Evolutionary conservation across 1,140 invertebrate species (phyloP).

Genomic region (Samia ricini): DNA sequence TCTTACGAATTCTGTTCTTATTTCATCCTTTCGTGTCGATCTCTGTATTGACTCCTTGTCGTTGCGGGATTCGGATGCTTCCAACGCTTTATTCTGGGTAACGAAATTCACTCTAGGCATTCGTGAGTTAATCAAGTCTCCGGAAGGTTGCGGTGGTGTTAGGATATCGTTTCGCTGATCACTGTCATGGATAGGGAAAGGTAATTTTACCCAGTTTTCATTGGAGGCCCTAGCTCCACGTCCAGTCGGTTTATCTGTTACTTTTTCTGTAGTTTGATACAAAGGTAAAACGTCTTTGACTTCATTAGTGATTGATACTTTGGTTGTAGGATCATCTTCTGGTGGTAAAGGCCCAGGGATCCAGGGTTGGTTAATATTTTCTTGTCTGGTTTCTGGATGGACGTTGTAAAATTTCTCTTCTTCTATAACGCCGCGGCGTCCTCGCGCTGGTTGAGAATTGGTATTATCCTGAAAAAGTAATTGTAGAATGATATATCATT

Average conservation of each 20-base stretch:
- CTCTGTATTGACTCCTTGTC: constrained; percentile 70
- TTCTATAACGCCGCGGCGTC: constrained; percentile 65
- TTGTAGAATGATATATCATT: not conserved
- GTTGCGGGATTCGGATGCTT: constrained; percentile 71
- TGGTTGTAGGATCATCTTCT: constrained; percentile 59
- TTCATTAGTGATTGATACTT: constrained; percentile 57
- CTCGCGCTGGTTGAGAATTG: constrained; percentile 38
- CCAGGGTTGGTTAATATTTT: constrained; percentile 55
- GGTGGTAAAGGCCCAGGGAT: constrained; percentile 53
- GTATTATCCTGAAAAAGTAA: constrained; percentile 36
- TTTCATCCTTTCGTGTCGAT: constrained; percentile 58
- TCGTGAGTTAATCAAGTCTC: constrained; percentile 68
- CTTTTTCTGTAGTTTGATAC: constrained; percentile 67
- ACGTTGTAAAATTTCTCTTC: constrained; percentile 71
- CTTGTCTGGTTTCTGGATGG: constrained; percentile 41
- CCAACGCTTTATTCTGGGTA: constrained; percentile 70
- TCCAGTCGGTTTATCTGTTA: constrained; percentile 69
- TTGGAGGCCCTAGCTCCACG: constrained; percentile 70
- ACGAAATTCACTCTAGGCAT: constrained; percentile 76
- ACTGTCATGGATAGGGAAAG: constrained; percentile 53
- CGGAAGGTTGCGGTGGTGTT: constrained; percentile 60
- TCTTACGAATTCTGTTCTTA: constrained; percentile 72
- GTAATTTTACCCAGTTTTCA: constrained; percentile 75
- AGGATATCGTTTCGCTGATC: constrained; percentile 49
- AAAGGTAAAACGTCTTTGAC: constrained; percentile 41